Base-by-base conservation (phyloP, 1,140 invertebrate genomes). In the Phymorhynchus buccinoides region DNA sequence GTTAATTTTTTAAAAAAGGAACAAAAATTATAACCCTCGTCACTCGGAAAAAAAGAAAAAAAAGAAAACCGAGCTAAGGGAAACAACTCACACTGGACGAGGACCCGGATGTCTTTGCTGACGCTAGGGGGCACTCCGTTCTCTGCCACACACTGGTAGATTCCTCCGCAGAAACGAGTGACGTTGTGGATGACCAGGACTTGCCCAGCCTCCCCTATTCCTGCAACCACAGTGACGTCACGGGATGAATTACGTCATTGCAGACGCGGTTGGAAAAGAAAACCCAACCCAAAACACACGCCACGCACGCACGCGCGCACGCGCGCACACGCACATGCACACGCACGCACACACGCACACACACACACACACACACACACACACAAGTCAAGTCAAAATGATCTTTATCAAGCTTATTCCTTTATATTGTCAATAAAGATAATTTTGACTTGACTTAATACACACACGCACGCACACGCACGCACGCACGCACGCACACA, bases 101-200 rank as follows among this genome's bases (percentile, higher is more conserved):
- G 32, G 27, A 75, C 73, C 37, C 18, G 35, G 73, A 75, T 75
- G 32, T 75, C 73, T 48, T 90, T 84, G 18, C 86, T 88, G 3
- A 89, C 89, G 18, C 88, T 86, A 52, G 90, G 89, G 12, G 89
- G 83, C 3, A 93, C 90, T 32, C 89, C 89, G 79, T 93, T 93
- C 83, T 88, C 89, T 22, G 93, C 93, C n/a, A 89, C 87, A 83
- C 93, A 93, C 80, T 92, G 90, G 87, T 92, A 93, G 16, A 89
- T 35, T 48, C 90, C 91, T 32, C 91, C 90, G 87, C 92, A 92
- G 80, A 90, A 89, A 7, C 92, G 88, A 1, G 90, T 89, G 39
- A 93, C 90, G 78, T 93, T 93, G 79, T 91, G 88, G 35, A 93
- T 92, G 0, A 90, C 84, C 35, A 93, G 79, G 1, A 92, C 88